Percentiles rank a stretch among this genome's conserved stretches.
These are phyloP conservation scores for Tubiluchus corallicola DNA, from an alignment of 2,888 invertebrate species.

Conservation along the genomic window DNA sequence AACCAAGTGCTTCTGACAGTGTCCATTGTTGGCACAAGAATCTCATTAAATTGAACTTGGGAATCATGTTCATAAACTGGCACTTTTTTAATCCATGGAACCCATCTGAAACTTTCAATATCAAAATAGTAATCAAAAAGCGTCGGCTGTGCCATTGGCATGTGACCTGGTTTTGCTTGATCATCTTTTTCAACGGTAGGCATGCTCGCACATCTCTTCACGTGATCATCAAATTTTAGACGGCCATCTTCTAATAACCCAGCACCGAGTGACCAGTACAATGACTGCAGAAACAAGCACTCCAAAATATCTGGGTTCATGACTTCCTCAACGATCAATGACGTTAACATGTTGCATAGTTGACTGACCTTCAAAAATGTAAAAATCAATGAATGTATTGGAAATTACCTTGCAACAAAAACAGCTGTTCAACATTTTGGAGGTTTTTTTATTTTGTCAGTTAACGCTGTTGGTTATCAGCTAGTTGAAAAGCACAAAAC, in stretches of 20 bases:
- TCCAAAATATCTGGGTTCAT: constrained; percentile 36
- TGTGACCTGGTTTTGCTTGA: constrained; percentile 37
- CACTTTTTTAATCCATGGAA: constrained; percentile 64
- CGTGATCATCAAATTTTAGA: constrained; percentile 52
- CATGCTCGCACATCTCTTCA: constrained; percentile 53
- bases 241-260: constrained; percentile 47
- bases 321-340: constrained; percentile 34
- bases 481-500: too few relatives aligned
- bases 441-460: too few relatives aligned
- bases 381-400: too few relatives aligned
- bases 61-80: constrained; percentile 54
- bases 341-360: constrained; percentile 57
- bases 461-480: too few relatives aligned
- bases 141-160: constrained; percentile 48
- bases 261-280: constrained; percentile 71
- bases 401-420: too few relatives aligned
- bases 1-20: constrained; percentile 61
- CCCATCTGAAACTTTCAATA: constrained; percentile 45
- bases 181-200: constrained; percentile 44
- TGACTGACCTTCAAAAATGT: constrained; percentile 46
- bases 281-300: constrained; percentile 49
- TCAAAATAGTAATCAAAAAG: constrained; percentile 68
- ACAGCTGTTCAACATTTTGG: too few relatives aligned
- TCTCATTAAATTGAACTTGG: constrained; percentile 45
- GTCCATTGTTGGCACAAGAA: constrained; percentile 74